These are phyloP conservation scores for Bungarus multicinctus DNA, from an alignment of 2,113 vertebrate genomes.

Conservation along the genomic window DNA sequence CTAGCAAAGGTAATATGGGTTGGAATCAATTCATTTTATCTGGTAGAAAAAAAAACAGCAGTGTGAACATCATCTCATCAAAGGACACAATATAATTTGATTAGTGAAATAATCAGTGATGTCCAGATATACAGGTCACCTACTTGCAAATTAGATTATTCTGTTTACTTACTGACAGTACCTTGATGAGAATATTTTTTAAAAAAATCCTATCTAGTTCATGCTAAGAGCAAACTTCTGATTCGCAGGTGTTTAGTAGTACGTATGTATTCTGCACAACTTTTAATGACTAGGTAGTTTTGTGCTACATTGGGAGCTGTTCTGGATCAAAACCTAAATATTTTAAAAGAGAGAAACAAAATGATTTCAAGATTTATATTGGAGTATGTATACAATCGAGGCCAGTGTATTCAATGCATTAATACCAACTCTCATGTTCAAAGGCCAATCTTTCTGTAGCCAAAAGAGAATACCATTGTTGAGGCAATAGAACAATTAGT, in stretches of 20 bases:
- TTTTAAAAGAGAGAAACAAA: background rate
- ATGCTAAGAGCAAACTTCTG: background rate
- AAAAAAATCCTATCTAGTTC: conserved; percentile 14
- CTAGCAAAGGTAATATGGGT: conserved; percentile 54
- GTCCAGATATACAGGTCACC: conserved; percentile 57
- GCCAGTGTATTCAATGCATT: background rate
- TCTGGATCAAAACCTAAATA: background rate
- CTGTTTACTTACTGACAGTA: conserved; percentile 43
- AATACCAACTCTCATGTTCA: background rate
- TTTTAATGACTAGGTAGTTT: background rate
- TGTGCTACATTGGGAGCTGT: background rate
- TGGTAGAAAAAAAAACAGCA: conserved; percentile 51
- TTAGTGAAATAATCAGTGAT: conserved; percentile 58
- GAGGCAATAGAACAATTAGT: background rate
- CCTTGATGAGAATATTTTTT: conserved; percentile 41
- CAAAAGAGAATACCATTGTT: background rate
- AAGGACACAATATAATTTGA: conserved; percentile 53
- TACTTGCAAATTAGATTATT: conserved; percentile 52
- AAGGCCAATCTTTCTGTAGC: background rate
- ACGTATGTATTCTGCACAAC: background rate
- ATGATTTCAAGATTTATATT: background rate
- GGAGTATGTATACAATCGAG: background rate
- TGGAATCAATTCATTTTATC: conserved; percentile 53
- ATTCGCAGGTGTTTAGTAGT: conserved; percentile 9
- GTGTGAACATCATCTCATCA: conserved; percentile 34